These are phyloP conservation scores for Brachionus manjavacas DNA, from an alignment of 1,140 invertebrate genomes.

Conservation along the genomic window DNA sequence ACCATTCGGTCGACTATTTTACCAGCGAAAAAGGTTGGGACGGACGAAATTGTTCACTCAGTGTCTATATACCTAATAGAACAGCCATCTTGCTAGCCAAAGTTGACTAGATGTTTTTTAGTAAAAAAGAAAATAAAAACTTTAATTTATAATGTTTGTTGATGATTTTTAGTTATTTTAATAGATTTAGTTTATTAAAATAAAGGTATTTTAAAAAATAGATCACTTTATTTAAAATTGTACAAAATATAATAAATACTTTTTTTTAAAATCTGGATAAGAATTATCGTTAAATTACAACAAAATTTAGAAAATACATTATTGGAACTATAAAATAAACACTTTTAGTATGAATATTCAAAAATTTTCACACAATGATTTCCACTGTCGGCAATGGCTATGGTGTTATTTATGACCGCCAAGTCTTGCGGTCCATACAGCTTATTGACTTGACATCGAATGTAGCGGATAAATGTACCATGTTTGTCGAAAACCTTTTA, in stretches of 20 bases:
- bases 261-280: neutral
- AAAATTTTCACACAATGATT: constrained; percentile 64
- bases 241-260: neutral
- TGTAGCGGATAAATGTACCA: constrained; percentile 62
- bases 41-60: constrained; percentile 64
- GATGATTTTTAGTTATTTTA: constrained; percentile 27
- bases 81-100: constrained; percentile 23
- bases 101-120: constrained; percentile 11
- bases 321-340: neutral
- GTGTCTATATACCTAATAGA: constrained; percentile 54
- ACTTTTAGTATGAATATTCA: constrained; percentile 56
- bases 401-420: constrained; percentile 57
- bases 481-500: constrained; percentile 62
- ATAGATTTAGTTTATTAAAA: neutral
- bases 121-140: neutral
- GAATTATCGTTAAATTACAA: neutral
- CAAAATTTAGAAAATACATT: constrained; percentile 4
- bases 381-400: constrained; percentile 63
- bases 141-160: constrained; percentile 6
- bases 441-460: constrained; percentile 61
- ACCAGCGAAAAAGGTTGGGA: constrained; percentile 66
- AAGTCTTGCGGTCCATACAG: constrained; percentile 64
- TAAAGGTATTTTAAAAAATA: neutral
- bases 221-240: neutral
- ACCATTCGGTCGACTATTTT: constrained; percentile 66